Base-by-base conservation (phyloP, 2,797 vertebrate species). In the Florisuga fusca region DNA sequence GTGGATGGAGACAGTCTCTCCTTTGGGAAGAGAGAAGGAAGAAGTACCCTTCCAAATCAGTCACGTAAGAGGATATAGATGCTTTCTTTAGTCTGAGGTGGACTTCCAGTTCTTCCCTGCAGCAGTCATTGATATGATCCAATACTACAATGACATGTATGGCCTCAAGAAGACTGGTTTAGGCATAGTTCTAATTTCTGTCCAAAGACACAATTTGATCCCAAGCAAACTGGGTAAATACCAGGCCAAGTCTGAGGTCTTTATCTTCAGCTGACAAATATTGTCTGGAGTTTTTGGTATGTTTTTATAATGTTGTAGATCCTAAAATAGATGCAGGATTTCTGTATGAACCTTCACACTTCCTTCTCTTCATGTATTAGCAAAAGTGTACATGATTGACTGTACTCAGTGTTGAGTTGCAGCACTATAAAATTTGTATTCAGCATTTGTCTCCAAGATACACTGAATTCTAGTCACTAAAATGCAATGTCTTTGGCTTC, bases 271-370 rank as follows among this genome's bases (percentile, higher is more conserved):
- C 15, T 74, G 15, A 59, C 3, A n/a, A 67, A 57, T 43, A 57
- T 15, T 1, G 0, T 91, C 14, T 51, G 14, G 3, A 45, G 4
- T 1, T 2, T 33, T 50, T 36, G 0, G 3, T 15, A 7, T 2
- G 21, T n/a, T 69, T 34, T 33, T 50, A 41, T 4, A 12, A 5
- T 45, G 17, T 48, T 43, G 1, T 46, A 7, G 72, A n/a, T 62
- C 18, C 6, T 85, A 26, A 81, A 63, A 69, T 5, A 59, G 19
- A 64, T 61, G 9, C n/a, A 54, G 71, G 16, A 21, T 16, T 63
- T 77, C 74, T 88, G 5, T 45, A 25, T 0, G 3, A 57, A 8
- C 10, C 14, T 89, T 85, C 31, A 8, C 2, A 13, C 10, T n/a
- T 12, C 27, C 6, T 85, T 4, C 15, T 88, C 27, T 74, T 86